Base-by-base conservation (phyloP, 2,888 invertebrate species). In the Mechanitis mazaeus region DNA sequence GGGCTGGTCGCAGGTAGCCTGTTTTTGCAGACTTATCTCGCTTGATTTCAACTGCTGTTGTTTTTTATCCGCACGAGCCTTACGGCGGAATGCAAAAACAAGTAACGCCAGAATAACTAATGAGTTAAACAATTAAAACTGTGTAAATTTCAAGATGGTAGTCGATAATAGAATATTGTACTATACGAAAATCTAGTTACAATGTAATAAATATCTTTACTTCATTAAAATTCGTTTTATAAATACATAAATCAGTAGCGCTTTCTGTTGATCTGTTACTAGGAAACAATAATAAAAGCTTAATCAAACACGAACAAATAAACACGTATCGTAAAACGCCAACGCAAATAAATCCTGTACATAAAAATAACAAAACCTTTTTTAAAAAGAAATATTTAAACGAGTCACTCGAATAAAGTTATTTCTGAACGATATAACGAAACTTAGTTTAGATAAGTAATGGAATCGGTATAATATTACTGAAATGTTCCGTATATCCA, bases 1-100 rank as follows among this genome's bases (percentile, higher is more conserved):
- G 55, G 63, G 61, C 60, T 62, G 65, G 59, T 73, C 77, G 79
- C 87, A 87, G 88, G 87, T 87, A 87, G 85, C 80, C 72, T 72
- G 82, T 87, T 87, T 88, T 87, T 87, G 85, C 82, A 70, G 77
- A 73, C 72, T 77, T 73, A 76, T 74, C 79, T 79, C 76, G 77
- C 77, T 81, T 83, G 83, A 85, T 83, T 83, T 79, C 73, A 75
- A 73, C 70, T 67, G 71, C 70, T 75, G 72, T 76, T 79, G 73
- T 78, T 82, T 80, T 80, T 76, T 81, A 82, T 77, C 77, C 76
- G 78, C 82, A 78, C 78, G 79, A 80, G 78, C 71, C 58, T 55
- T 63, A 57, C 64, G 63, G 56, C 66, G 57, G 61, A 71, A 70
- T 71, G 72, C 70, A 72, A 71, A 28, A 75, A 61, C 64, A 68